Evolutionary conservation across 2,888 invertebrate genomes (phyloP).

Genomic region (Eugnorisma glareosa): DNA sequence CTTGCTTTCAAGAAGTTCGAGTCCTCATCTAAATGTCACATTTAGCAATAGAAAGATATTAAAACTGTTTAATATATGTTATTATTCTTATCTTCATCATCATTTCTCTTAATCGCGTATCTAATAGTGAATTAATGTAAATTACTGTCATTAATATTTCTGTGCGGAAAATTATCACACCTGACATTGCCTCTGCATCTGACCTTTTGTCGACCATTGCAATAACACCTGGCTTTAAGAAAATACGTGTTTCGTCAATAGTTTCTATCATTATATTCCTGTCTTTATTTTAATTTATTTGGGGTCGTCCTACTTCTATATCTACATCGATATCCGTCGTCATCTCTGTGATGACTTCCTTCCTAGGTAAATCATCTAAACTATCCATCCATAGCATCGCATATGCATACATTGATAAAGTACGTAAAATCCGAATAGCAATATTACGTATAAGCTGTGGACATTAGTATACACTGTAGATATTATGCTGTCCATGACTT

Average conservation of each 20-base stretch:
- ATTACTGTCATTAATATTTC: slow-evolving; percentile 25
- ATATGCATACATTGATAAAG: too few relatives aligned
- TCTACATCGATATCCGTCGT: not conserved
- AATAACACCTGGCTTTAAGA: not conserved
- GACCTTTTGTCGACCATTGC: not conserved
- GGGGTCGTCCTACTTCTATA: not conserved
- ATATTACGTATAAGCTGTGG: too few relatives aligned
- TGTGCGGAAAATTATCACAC: not conserved
- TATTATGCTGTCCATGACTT: too few relatives aligned
- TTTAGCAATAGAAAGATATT: slow-evolving; percentile 14
- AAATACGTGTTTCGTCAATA: not conserved
- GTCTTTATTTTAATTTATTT: not conserved
- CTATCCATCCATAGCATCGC: too few relatives aligned
- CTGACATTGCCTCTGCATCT: not conserved
- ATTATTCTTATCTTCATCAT: slow-evolving; percentile 30
- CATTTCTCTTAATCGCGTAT: slow-evolving; percentile 39
- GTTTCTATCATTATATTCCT: not conserved
- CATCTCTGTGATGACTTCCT: not conserved
- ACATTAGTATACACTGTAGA: too few relatives aligned
- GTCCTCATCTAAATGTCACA: slow-evolving; percentile 25
- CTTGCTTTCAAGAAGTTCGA: slow-evolving; percentile 10
- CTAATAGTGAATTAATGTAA: slow-evolving; percentile 39
- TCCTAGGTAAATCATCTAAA: not conserved
- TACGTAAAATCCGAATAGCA: too few relatives aligned
- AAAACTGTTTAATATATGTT: slow-evolving; percentile 9